phyloP scores from a whole-genome alignment of 1,140 invertebrate genomes.

The Polypedilum vanderplanki region DNA sequence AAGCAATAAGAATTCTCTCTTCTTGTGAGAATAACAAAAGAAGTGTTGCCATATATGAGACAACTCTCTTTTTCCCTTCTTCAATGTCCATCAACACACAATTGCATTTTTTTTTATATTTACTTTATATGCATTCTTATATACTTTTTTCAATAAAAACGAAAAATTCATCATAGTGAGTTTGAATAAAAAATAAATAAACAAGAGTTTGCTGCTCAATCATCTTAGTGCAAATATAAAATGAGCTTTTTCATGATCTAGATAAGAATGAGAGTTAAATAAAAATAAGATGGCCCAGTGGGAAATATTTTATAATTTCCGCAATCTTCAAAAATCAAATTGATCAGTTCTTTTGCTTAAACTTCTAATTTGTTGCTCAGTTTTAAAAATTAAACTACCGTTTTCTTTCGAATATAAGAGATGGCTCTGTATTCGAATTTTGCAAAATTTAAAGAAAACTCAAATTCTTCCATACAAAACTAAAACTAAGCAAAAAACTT shows the following conservation, averaged over 20 bases:
- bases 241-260: background rate
- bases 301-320: too few relatives aligned
- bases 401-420: too few relatives aligned
- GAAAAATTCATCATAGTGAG: too few relatives aligned
- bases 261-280: background rate
- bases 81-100: conserved; percentile 14
- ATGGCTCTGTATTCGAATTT: too few relatives aligned
- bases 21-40: background rate
- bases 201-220: background rate
- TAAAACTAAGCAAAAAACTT: too few relatives aligned
- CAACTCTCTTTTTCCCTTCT: background rate
- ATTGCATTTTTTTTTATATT: background rate
- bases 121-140: background rate
- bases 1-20: background rate
- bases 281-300: too few relatives aligned
- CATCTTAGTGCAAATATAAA: conserved; percentile 15
- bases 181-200: background rate
- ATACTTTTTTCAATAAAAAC: background rate
- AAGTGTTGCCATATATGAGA: background rate
- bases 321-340: too few relatives aligned
- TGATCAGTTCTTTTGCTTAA: too few relatives aligned
- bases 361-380: too few relatives aligned
- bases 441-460: too few relatives aligned
- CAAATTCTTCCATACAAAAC: too few relatives aligned
- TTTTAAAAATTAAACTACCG: too few relatives aligned